A percentile compares a stretch with the other conserved stretches of the same genome.
Evolutionary conservation across 2,888 invertebrate genomes (phyloP).

Genomic region (Cecidostiba fungosa): DNA sequence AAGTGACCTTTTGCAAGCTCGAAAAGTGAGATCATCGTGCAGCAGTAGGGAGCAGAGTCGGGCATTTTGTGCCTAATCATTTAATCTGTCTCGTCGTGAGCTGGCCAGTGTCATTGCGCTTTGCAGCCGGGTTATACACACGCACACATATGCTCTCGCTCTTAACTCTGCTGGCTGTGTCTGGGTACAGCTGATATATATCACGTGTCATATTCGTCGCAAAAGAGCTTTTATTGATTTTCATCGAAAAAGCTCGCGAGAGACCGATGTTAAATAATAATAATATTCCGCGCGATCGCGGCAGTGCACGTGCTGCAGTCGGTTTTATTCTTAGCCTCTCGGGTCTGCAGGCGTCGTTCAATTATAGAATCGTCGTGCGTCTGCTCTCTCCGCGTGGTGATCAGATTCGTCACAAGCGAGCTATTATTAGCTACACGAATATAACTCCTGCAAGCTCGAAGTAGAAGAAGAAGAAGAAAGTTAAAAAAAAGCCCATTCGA

Average conservation of each 20-base stretch:
- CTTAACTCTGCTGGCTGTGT: too few species aligned
- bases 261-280: not conserved
- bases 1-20: constrained; percentile 48
- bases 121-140: constrained; percentile 25
- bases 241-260: not conserved
- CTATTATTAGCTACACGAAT: constrained; percentile 57
- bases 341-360: constrained; percentile 52
- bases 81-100: constrained; percentile 68
- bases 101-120: constrained; percentile 69
- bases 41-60: not conserved
- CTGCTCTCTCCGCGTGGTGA: constrained; percentile 50
- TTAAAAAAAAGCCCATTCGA: not conserved
- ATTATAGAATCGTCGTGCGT: constrained; percentile 63
- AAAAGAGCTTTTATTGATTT: not conserved
- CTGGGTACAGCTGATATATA: too few species aligned
- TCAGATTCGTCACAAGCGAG: constrained; percentile 62
- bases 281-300: constrained; percentile 12
- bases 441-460: not conserved
- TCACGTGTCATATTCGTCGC: too few species aligned
- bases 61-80: constrained; percentile 67
- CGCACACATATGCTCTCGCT: constrained; percentile 35
- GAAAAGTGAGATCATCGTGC: constrained; percentile 59
- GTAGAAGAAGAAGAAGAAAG: not conserved
- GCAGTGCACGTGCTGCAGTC: constrained; percentile 39
- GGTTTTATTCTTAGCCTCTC: constrained; percentile 59